Conservation (phyloP, 1,140 invertebrate genomes). For the Arion vulgaris region DNA sequence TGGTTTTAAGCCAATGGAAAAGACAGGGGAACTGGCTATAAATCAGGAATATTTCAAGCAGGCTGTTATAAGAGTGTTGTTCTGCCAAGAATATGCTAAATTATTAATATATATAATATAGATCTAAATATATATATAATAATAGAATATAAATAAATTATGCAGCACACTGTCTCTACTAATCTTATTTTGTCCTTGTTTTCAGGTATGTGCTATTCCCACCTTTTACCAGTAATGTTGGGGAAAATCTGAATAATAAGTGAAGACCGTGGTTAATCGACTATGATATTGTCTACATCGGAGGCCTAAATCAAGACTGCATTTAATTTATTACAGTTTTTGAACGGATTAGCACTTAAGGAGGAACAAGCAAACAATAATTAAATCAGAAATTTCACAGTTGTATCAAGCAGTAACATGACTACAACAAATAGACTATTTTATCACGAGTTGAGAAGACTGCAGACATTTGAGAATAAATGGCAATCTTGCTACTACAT, state of each 20-base stretch:
- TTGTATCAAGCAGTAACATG: not conserved
- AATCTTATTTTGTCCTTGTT: too few relatives aligned
- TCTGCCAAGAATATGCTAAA: too few relatives aligned
- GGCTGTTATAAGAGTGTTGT: too few relatives aligned
- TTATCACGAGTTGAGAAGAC: not conserved
- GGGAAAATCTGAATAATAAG: not conserved
- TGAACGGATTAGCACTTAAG: not conserved
- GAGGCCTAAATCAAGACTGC: slow-evolving; percentile 11
- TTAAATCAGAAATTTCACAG: not conserved
- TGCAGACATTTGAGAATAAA: not conserved
- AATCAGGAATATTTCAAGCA: too few relatives aligned
- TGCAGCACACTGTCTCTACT: too few relatives aligned
- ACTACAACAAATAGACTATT: not conserved
- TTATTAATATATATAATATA: too few relatives aligned
- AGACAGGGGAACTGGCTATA: too few relatives aligned
- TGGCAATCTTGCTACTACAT: slow-evolving; percentile 64
- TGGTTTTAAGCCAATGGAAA: too few relatives aligned
- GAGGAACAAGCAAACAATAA: not conserved
- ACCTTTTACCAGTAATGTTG: not conserved
- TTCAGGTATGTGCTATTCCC: too few relatives aligned
- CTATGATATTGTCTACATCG: slow-evolving; percentile 20
- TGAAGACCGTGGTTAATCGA: not conserved
- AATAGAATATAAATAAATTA: too few relatives aligned
- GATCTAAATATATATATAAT: too few relatives aligned
- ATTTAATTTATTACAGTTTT: not conserved